These are phyloP conservation scores for Tiaroga cobitis DNA, from an alignment of 2,797 vertebrate species.

Conservation along the genomic window DNA sequence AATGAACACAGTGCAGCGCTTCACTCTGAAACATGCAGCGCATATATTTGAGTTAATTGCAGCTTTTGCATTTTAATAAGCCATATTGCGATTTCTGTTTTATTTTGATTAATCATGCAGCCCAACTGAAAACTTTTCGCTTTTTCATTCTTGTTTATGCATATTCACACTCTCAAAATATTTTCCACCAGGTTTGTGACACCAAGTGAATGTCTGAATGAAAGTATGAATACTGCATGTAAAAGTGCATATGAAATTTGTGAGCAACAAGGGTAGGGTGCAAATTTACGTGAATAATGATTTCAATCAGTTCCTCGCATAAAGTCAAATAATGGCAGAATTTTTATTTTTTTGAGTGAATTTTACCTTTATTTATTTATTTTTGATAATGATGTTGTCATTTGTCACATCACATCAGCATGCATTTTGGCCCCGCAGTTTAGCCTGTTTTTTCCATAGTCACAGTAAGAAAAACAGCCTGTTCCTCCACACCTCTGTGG, in stretches of 20 bases:
- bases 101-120: not conserved
- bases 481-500: conserved; percentile 37
- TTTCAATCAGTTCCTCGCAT: not conserved
- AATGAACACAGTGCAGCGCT: not conserved
- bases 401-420: not conserved
- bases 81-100: not conserved
- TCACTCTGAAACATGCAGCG: not conserved
- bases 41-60: not conserved
- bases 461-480: not conserved
- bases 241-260: not conserved
- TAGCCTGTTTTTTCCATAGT: not conserved
- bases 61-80: not conserved
- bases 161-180: not conserved
- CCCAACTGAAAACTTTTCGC: not conserved
- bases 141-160: not conserved
- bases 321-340: not conserved
- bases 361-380: not conserved
- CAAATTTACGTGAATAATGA: not conserved
- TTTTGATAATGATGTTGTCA: not conserved
- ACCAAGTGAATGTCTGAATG: not conserved
- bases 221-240: not conserved
- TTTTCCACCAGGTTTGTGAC: not conserved
- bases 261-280: not conserved
- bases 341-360: not conserved
- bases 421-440: not conserved